phyloP scores from a whole-genome alignment of 1,140 invertebrate species.

The Artemia franciscana region DNA sequence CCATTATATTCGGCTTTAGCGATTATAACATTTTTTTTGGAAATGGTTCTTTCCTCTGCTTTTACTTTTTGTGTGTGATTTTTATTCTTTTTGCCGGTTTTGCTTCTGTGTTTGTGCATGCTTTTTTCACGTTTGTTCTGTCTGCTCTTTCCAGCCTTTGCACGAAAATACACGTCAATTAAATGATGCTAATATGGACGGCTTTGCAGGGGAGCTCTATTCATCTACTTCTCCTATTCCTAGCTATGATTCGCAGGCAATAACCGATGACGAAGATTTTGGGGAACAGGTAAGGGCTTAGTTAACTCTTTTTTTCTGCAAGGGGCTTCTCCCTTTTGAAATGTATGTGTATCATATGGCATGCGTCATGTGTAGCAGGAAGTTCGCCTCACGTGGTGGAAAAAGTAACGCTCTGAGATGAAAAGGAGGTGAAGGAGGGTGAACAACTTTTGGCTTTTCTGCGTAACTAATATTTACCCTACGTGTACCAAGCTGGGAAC shows the following conservation, averaged over 20 bases:
- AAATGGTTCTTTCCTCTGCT: too few species aligned
- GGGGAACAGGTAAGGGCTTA: neutral
- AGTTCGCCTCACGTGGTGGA: too few species aligned
- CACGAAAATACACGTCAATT: neutral
- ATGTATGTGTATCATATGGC: too few species aligned
- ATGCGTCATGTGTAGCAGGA: too few species aligned
- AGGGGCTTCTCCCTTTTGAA: too few species aligned
- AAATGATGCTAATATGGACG: neutral
- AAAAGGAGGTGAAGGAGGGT: too few species aligned
- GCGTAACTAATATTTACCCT: too few species aligned
- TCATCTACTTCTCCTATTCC: neutral
- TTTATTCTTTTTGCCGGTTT: neutral
- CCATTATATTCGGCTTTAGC: slow-evolving; percentile 7
- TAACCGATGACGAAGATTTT: neutral
- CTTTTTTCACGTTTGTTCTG: neutral
- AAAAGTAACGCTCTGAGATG: too few species aligned
- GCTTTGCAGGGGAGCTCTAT: neutral
- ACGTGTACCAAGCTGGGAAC: too few species aligned
- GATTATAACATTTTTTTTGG: neutral
- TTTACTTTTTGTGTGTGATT: too few species aligned
- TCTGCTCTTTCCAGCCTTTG: neutral
- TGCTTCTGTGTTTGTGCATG: neutral
- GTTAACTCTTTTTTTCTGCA: too few species aligned
- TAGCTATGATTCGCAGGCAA: neutral
- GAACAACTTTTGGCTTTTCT: too few species aligned